These are phyloP conservation scores for Leptinotarsa tumamoca DNA, from an alignment of 2,888 invertebrate genomes.

Conservation along the genomic window DNA sequence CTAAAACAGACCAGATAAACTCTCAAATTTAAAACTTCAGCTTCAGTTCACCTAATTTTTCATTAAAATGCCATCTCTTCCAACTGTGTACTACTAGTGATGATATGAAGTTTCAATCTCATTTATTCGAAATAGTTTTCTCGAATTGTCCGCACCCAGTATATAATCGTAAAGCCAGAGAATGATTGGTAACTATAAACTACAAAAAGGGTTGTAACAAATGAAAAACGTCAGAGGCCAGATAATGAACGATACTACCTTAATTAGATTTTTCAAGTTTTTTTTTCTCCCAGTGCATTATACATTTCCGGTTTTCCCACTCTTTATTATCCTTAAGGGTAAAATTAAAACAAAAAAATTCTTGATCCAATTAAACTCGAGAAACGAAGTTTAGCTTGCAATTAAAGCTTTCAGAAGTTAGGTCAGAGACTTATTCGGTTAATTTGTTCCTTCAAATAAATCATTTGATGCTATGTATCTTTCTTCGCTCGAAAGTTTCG, in stretches of 20 bases:
- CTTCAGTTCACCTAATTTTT: too few relatives aligned
- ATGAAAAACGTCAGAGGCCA: slow-evolving; percentile 46
- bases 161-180: background rate
- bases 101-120: too few relatives aligned
- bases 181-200: background rate
- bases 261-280: slow-evolving; percentile 55
- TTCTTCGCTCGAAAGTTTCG: background rate
- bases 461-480: slow-evolving; percentile 21
- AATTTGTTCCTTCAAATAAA: slow-evolving; percentile 13
- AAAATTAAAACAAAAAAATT: slow-evolving; percentile 26
- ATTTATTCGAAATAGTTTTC: too few relatives aligned
- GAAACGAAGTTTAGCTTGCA: slow-evolving; percentile 21
- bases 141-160: too few relatives aligned
- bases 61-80: too few relatives aligned
- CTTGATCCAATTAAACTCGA: slow-evolving; percentile 23
- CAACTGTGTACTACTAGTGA: too few relatives aligned
- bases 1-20: too few relatives aligned
- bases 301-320: slow-evolving; percentile 23
- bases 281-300: slow-evolving; percentile 21
- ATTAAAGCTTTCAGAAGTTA: slow-evolving; percentile 21
- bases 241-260: slow-evolving; percentile 55
- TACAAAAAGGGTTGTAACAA: slow-evolving; percentile 46
- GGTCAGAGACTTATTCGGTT: slow-evolving; percentile 23
- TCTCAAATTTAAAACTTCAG: too few relatives aligned
- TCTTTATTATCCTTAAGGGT: slow-evolving; percentile 29